These are phyloP conservation scores for Osmerus eperlanus DNA, from an alignment of 2,113 vertebrate genomes.

Conservation along the genomic window DNA sequence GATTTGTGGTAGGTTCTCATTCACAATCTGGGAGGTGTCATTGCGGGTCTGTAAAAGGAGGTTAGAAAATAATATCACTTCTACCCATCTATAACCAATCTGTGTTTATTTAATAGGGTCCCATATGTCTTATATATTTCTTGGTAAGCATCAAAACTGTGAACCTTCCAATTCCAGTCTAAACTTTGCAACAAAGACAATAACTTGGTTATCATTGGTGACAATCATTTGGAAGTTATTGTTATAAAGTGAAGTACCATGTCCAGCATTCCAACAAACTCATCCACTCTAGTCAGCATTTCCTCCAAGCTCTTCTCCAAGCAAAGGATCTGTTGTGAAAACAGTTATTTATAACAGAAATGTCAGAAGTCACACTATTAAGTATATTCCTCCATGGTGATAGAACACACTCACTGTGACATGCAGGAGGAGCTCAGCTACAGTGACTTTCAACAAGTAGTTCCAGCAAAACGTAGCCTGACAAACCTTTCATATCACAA, in stretches of 20 bases:
- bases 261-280: conserved; percentile 95
- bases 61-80: background rate
- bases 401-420: too few relatives aligned
- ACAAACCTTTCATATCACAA: too few relatives aligned
- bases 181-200: too few relatives aligned
- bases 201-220: too few relatives aligned
- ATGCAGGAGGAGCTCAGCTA: too few relatives aligned
- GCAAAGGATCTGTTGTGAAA: conserved; percentile 70
- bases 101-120: too few relatives aligned
- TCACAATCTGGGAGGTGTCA: conserved; percentile 88
- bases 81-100: background rate
- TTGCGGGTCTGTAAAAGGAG: conserved; percentile 77
- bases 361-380: background rate
- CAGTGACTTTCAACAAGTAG: too few relatives aligned
- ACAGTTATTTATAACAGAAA: background rate
- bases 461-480: too few relatives aligned
- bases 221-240: too few relatives aligned
- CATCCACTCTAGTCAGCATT: conserved; percentile 89
- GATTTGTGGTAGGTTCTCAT: conserved; percentile 90
- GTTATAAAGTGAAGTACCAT: conserved; percentile 71
- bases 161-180: too few relatives aligned
- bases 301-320: conserved; percentile 88
- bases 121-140: too few relatives aligned
- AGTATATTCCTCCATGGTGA: too few relatives aligned
- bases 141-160: background rate